Conservation (phyloP, 2,888 invertebrate genomes). For the Ferdinandea cuprea region DNA sequence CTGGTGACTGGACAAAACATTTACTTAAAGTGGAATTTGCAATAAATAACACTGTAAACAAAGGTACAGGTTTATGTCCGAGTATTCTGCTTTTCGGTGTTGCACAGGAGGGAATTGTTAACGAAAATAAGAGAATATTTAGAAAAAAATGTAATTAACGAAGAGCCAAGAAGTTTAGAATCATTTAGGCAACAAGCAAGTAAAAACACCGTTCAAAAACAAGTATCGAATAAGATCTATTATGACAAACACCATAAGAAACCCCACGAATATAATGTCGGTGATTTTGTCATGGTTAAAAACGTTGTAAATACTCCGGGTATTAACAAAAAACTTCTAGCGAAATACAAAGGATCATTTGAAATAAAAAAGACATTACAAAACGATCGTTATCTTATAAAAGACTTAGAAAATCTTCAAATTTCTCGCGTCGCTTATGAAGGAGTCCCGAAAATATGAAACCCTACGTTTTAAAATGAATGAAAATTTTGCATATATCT, state of each 20-base stretch:
- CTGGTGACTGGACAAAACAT: constrained; percentile 40
- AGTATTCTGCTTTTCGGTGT: too few relatives aligned
- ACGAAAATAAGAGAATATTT: too few relatives aligned
- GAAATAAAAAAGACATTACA: too few relatives aligned
- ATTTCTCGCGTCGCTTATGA: constrained; percentile 67
- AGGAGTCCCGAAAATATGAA: constrained; percentile 35
- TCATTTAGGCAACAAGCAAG: constrained; percentile 44
- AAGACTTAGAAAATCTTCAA: constrained; percentile 75
- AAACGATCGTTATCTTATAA: constrained; percentile 73
- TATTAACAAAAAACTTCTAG: too few relatives aligned
- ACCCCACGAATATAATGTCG: constrained; percentile 48
- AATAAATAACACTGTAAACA: too few relatives aligned
- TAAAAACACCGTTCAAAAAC: constrained; percentile 69
- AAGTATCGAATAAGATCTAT: constrained; percentile 74
- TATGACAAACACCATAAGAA: constrained; percentile 40
- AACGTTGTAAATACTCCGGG: constrained; percentile 74
- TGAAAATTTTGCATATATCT: too few relatives aligned
- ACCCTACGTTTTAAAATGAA: constrained; percentile 24
- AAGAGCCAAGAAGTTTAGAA: constrained; percentile 23
- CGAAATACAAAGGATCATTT: too few relatives aligned
- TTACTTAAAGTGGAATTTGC: too few relatives aligned
- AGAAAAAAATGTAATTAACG: too few relatives aligned
- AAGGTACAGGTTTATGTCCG: too few relatives aligned
- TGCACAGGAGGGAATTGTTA: too few relatives aligned
- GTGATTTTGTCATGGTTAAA: constrained; percentile 71